These are phyloP conservation scores for Acrocyrtus sp. DNA, from an alignment of 2,888 invertebrate species.

Conservation along the genomic window DNA sequence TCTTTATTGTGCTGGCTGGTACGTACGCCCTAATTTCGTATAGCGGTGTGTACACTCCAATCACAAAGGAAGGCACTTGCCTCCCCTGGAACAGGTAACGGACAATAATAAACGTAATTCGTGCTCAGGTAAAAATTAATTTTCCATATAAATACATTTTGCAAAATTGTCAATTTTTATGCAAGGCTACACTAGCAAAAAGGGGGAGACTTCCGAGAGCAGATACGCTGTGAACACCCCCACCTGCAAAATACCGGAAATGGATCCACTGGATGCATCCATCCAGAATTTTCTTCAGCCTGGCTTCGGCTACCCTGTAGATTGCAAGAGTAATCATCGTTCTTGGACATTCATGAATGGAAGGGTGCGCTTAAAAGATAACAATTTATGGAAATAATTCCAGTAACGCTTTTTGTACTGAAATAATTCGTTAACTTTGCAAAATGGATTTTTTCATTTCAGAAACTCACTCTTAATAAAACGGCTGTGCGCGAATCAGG, in stretches of 20 bases:
- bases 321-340: constrained; percentile 13
- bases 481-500: constrained; percentile 42
- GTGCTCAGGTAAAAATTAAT: too few relatives aligned
- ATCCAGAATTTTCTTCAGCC: constrained; percentile 27
- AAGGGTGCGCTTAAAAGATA: constrained; percentile 7
- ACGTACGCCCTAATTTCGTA: too few relatives aligned
- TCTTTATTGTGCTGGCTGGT: too few relatives aligned
- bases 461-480: constrained; percentile 41
- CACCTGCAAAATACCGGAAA: constrained; percentile 35
- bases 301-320: background rate
- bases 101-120: too few relatives aligned
- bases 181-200: too few relatives aligned
- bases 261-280: constrained; percentile 33
- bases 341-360: constrained; percentile 23
- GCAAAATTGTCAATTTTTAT: too few relatives aligned
- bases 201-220: background rate
- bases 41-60: too few relatives aligned
- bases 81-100: too few relatives aligned
- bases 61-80: too few relatives aligned
- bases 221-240: constrained; percentile 30
- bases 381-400: background rate
- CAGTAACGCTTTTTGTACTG: background rate
- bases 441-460: background rate
- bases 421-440: background rate
- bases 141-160: too few relatives aligned